Conservation (phyloP, 2,113 vertebrate genomes). For the Gymnarchus niloticus region DNA sequence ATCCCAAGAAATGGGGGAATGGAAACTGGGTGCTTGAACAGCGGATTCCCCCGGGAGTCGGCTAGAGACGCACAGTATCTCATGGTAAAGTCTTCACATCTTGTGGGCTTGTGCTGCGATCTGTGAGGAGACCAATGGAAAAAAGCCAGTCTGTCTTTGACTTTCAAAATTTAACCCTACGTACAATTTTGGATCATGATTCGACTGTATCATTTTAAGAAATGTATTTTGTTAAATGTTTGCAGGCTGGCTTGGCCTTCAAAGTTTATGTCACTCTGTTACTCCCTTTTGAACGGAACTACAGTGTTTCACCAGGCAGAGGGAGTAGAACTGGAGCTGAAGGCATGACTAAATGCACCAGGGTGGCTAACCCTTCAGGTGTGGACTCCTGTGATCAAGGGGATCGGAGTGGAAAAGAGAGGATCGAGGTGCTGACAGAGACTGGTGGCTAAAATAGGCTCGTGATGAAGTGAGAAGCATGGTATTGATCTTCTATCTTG, state of each 20-base stretch:
- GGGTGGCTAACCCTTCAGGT: neutral
- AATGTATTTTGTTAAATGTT: constrained; percentile 43
- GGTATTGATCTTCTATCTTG: neutral
- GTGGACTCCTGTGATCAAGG: neutral
- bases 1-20: neutral
- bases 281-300: constrained; percentile 45
- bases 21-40: neutral
- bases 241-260: constrained; percentile 49
- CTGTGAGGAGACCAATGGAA: too few relatives aligned
- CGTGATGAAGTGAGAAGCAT: neutral
- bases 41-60: neutral
- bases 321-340: constrained; percentile 38
- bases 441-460: neutral
- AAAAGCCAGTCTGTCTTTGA: too few relatives aligned
- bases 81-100: neutral
- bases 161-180: too few relatives aligned
- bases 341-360: constrained; percentile 35
- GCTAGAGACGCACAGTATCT: neutral
- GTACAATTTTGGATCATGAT: too few relatives aligned
- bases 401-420: neutral
- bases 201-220: too few relatives aligned
- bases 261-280: constrained; percentile 50
- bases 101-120: too few relatives aligned
- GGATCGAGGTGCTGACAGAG: neutral
- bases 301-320: constrained; percentile 29